Base-by-base conservation (phyloP, 92 coral and sea anemone species). In the Chrysogorgia sp. region DNA sequence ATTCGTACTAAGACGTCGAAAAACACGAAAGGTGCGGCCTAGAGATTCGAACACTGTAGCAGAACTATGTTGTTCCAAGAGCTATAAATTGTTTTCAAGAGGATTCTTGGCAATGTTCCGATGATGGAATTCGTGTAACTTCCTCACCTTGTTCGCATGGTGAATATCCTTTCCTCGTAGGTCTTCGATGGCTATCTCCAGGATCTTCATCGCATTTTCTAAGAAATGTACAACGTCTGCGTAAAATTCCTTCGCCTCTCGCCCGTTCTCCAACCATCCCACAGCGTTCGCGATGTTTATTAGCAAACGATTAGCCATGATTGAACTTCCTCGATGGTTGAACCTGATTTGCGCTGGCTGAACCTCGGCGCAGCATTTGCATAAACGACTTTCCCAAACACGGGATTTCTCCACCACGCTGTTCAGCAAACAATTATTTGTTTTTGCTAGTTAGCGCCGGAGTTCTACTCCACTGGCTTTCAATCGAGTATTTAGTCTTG, bases 231-330 rank as follows among this genome's bases (percentile, higher is more conserved):
- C 45, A 19, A 71, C 76, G 6, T 53, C 76, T 30, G 45, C 20
- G 48, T 69, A 69, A 30, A 69, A 45, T 20, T 25, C 56, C 60
- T 45, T 71, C 7, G 19, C 29, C 31, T 53, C 40, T 10, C 17
- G 63, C 4, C 64, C 23, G 2, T 30, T 35, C 21, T 25, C 53
- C 49, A 71, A 50, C 63, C 78, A 71, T 34, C 53, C 78, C 20
- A 71, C 28, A 24, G 60, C 61, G 56, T 45, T 43, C 3, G 40
- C 40, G 9, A 69, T 69, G 29, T 69, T 69, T 34, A 71, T 50
- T 30, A 71, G 78, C 40, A 53, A 71, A 45, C 76, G 76, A 30
- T 69, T 69, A 24, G 76, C 24, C 76, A 69, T 69, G 1, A 25
- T 69, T n/a, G 40, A 28, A 65, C 22, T 37, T 40, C 15, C 34